These are phyloP conservation scores for Urocitellus parryii DNA, from an alignment of 2,113 vertebrate genomes.

Conservation along the genomic window DNA sequence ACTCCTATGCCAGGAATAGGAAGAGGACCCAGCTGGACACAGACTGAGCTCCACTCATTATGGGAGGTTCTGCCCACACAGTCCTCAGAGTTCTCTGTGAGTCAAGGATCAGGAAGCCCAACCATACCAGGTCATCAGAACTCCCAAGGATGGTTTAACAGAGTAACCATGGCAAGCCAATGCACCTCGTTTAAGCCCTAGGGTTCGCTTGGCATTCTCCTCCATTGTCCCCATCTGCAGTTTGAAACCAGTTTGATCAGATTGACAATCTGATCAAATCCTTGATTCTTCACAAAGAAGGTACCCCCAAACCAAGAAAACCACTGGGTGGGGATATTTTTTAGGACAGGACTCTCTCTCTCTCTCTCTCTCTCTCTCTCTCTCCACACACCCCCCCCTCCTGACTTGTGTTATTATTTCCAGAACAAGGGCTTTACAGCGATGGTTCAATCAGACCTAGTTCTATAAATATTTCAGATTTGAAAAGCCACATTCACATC, in stretches of 20 bases:
- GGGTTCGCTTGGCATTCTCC: not conserved
- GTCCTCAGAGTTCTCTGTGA: not conserved
- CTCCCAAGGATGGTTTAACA: too few species aligned
- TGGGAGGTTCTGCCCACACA: not conserved
- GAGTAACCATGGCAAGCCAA: not conserved
- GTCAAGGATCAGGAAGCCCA: not conserved
- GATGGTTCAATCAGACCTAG: constrained; percentile 55
- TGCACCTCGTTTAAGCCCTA: not conserved
- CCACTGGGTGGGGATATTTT: not conserved
- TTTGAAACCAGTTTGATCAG: not conserved
- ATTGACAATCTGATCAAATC: not conserved
- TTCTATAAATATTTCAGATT: constrained; percentile 87
- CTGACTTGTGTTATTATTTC: constrained; percentile 51
- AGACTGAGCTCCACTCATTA: not conserved
- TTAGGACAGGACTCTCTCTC: not conserved
- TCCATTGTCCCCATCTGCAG: not conserved
- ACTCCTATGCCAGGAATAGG: not conserved
- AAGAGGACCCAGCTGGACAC: not conserved
- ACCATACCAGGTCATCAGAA: not conserved
- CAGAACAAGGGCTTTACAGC: constrained; percentile 9
- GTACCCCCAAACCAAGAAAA: not conserved
- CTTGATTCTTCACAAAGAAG: constrained; percentile 6
- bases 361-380: not conserved
- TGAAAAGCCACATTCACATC: constrained; percentile 82
- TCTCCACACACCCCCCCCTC: not conserved